These are phyloP conservation scores for Musca domestica DNA, from an alignment of 1,140 invertebrate species.

Conservation along the genomic window DNA sequence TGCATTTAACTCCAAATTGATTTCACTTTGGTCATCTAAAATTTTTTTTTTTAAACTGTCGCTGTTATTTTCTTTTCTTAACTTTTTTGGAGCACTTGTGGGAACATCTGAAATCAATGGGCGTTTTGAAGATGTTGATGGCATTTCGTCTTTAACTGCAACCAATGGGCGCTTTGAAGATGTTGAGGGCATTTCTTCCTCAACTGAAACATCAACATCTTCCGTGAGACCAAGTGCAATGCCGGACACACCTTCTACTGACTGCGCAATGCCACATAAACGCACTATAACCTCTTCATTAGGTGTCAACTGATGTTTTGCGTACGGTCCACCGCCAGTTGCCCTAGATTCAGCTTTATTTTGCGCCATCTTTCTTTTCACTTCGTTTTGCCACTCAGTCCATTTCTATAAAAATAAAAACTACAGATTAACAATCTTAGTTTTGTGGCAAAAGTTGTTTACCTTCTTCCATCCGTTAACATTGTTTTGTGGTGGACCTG, in stretches of 20 bases:
- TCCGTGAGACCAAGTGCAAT: not conserved
- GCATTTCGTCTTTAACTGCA: conserved; percentile 2
- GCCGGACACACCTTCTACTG: not conserved
- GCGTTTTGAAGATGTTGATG: conserved; percentile 10
- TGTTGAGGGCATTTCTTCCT: no score
- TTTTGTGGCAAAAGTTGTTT: not conserved
- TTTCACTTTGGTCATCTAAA: not conserved
- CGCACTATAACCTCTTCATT: conserved; percentile 2
- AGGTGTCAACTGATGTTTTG: not conserved
- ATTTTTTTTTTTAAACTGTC: conserved; percentile 3
- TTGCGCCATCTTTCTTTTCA: no score
- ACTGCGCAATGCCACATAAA: not conserved
- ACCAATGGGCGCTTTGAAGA: no score
- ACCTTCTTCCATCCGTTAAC: conserved; percentile 4
- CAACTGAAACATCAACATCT: no score
- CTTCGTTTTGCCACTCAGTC: not conserved
- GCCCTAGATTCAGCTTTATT: no score
- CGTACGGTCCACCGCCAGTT: no score
- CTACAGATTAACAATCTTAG: not conserved
- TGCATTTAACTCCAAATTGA: no score
- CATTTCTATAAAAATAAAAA: not conserved
- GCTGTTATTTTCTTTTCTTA: not conserved
- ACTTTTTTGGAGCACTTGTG: no score
- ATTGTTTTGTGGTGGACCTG: no score
- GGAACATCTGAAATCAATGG: no score